Evolutionary conservation across 2,113 vertebrate species (phyloP), one percentile per base, ranked within the genome.

Genomic region (Ellobius talpinus): DNA sequence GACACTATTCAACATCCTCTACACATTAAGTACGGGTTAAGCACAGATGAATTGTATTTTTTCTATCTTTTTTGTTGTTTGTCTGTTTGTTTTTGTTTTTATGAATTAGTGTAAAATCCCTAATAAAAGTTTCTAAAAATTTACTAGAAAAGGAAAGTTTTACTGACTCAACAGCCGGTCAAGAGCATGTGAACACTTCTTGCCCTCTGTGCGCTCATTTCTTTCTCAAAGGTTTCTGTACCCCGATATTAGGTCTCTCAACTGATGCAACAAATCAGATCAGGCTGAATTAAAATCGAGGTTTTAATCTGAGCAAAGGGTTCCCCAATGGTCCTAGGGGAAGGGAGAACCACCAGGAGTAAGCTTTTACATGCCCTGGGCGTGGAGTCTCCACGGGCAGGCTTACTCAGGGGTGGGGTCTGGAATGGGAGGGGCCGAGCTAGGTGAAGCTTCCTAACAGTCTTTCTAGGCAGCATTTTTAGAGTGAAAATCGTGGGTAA

Each of bases 101-200:
- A 33, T 90, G 45, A 76, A 55, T 90, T 55, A 74, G 9, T 39
- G 3, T 76, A 63, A 70, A 88, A 89, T 65, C 14, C 12, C 1
- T 45, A 84, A 50, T 84, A 26, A 70, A 65, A 88, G 26, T n/a
- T 24, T 70, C 65, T 23, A 24, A 7, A 52, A 89, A n/a, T 12
- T 61, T 96, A 85, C 78, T 45, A 88, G 94, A 63, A 66, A 81
- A 81, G 74, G 39, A 84, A 50, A 94, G 55, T 26, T 84, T 52
- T 5, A 26, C n/a, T 89, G 3, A 2, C 17, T 52, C 66, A 16
- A 9, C 26, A n/a, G 23, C 23, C 8, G 47, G 23, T 23, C 24
- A 21, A 79, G 42, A 93, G 39, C 9, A 5, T 9, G 2, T 14
- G 8, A 23, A 3, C 1, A 3, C 50, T 73, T 93, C 61, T 70